A percentile compares a stretch with the other conserved stretches of the same genome.
Evolutionary conservation across 2,888 invertebrate genomes (phyloP).

Genomic region (Nebria brevicollis): DNA sequence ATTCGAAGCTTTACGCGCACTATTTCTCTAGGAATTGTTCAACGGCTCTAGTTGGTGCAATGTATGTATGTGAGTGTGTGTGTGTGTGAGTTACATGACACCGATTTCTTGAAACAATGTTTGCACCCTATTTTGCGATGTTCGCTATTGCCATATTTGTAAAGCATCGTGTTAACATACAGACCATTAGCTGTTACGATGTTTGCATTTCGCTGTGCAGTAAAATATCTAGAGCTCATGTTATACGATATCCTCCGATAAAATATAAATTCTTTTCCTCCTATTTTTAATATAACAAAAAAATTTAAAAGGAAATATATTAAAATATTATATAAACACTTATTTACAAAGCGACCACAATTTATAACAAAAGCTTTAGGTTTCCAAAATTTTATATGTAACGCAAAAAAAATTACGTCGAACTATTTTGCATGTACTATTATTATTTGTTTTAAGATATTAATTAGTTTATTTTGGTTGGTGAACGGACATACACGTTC

Average conservation of each 20-base stretch:
- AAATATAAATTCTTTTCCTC: not conserved
- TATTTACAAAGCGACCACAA: too few species aligned
- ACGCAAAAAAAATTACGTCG: too few species aligned
- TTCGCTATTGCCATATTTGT: not conserved
- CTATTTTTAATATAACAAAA: not conserved
- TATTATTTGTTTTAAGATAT: too few species aligned
- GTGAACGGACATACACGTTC: too few species aligned
- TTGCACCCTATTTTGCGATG: not conserved
- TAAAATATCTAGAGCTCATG: not conserved
- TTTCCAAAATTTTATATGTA: too few species aligned
- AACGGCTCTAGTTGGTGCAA: not conserved
- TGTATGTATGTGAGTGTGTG: too few species aligned
- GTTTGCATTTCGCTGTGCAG: not conserved
- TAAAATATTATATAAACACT: too few species aligned
- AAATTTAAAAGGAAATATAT: too few species aligned
- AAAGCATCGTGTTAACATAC: not conserved
- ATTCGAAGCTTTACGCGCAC: not conserved
- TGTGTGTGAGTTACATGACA: not conserved
- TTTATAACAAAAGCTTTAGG: too few species aligned
- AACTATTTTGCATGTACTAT: too few species aligned
- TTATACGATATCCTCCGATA: not conserved
- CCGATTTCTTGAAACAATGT: not conserved
- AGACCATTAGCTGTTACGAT: not conserved
- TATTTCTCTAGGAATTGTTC: not conserved
- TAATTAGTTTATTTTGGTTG: too few species aligned